phyloP scores from a whole-genome alignment of 2,797 vertebrate genomes.

The Microchirus variegatus region DNA sequence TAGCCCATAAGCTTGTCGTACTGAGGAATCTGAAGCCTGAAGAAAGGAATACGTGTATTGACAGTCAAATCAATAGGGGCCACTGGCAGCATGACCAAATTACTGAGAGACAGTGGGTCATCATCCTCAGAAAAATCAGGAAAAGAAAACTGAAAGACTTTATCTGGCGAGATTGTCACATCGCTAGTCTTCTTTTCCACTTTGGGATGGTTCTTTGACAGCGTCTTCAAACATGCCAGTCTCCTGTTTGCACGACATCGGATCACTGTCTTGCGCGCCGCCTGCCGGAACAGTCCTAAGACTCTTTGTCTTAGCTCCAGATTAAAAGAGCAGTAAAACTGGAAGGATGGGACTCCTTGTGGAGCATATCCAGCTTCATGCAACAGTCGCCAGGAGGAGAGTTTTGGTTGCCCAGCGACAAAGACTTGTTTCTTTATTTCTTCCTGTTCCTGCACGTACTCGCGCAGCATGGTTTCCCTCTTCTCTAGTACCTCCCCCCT shows the following conservation, averaged over 20 bases:
- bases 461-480: constrained; percentile 66
- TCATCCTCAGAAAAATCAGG: constrained; percentile 52
- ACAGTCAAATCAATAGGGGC: constrained; percentile 53
- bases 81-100: constrained; percentile 54
- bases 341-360: constrained; percentile 77
- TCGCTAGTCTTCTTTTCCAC: constrained; percentile 9
- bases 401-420: constrained; percentile 59
- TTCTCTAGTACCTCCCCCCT: constrained; percentile 80
- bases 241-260: constrained; percentile 71
- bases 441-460: constrained; percentile 82
- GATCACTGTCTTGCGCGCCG: constrained; percentile 83
- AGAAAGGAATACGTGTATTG: constrained; percentile 66
- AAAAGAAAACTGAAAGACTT: constrained; percentile 58
- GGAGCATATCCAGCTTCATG: constrained; percentile 71
- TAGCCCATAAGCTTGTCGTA: constrained; percentile 77
- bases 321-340: constrained; percentile 74
- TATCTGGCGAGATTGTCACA: constrained; percentile 56
- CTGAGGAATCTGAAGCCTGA: constrained; percentile 80
- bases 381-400: constrained; percentile 70
- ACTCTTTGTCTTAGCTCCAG: constrained; percentile 80
- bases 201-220: constrained; percentile 35
- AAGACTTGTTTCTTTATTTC: constrained; percentile 75
- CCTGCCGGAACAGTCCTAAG: constrained; percentile 87
- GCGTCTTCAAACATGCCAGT: constrained; percentile 59
- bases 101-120: constrained; percentile 52